phyloP scores from a whole-genome alignment of 2,888 invertebrate species.

The Aquatica leii region DNA sequence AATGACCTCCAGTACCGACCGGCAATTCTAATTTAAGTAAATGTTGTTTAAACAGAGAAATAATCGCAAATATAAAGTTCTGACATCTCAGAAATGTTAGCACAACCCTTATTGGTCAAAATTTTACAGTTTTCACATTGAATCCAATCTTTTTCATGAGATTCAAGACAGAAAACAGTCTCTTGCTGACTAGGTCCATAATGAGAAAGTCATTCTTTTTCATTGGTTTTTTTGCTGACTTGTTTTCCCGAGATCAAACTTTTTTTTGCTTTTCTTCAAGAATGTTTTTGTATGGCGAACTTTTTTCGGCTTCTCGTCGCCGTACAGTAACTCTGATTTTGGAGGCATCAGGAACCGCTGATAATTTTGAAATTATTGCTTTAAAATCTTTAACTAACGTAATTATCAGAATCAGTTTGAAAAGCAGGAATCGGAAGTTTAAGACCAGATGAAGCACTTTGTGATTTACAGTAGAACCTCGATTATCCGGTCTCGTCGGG shows the following conservation, averaged over 20 bases:
- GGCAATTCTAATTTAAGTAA: too few species aligned
- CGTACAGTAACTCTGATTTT: neutral
- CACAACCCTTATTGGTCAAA: too few species aligned
- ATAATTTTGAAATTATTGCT: neutral
- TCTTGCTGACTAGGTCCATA: too few species aligned
- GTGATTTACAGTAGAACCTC: too few species aligned
- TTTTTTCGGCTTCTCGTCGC: slow-evolving; percentile 20
- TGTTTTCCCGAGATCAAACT: too few species aligned
- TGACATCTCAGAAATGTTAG: too few species aligned
- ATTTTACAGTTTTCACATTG: too few species aligned
- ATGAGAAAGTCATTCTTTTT: neutral
- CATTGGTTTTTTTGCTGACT: neutral
- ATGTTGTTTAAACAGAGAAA: too few species aligned
- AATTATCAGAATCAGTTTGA: neutral
- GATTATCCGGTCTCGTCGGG: too few species aligned
- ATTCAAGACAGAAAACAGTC: neutral
- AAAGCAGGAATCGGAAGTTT: neutral
- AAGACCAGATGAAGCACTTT: too few species aligned
- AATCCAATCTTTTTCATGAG: neutral
- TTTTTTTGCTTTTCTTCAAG: slow-evolving; percentile 15
- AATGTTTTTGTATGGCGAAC: slow-evolving; percentile 21
- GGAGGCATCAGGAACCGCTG: neutral
- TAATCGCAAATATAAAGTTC: too few species aligned
- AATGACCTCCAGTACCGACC: too few species aligned
- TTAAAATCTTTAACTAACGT: neutral